A percentile compares a stretch with the other conserved stretches of the same genome.
Evolutionary conservation across 2,797 vertebrate genomes (phyloP).

Genomic region (Dryobates pubescens): DNA sequence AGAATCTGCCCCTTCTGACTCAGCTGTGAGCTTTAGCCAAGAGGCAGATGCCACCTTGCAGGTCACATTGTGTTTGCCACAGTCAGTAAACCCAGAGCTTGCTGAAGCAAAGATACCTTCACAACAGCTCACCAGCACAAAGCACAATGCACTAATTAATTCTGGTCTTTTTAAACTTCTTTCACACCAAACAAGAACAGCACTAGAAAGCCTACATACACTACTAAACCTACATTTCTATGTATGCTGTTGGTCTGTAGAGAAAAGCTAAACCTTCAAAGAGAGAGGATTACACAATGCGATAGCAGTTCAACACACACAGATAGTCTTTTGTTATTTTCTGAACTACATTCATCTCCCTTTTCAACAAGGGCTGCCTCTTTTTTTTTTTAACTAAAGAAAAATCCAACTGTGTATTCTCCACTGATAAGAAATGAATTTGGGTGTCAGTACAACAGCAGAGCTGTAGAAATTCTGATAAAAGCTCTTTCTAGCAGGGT

Average conservation of each 20-base stretch:
- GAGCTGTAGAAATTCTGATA: constrained; percentile 28
- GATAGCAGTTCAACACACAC: constrained; percentile 43
- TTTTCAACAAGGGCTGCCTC: not conserved
- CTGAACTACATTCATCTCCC: constrained; percentile 50
- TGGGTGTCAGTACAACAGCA: constrained; percentile 15
- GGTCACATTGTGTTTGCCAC: rapidly evolving
- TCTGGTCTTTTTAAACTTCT: not conserved
- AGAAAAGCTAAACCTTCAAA: constrained; percentile 44
- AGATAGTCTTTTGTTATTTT: constrained; percentile 56
- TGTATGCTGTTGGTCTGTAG: not conserved
- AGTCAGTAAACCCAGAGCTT: not conserved
- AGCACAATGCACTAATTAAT: not conserved
- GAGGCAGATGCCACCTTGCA: not conserved
- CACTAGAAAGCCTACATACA: not conserved
- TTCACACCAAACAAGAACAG: not conserved
- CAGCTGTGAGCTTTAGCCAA: not conserved
- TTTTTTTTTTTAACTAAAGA: not conserved
- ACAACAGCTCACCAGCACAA: not conserved
- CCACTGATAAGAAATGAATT: constrained; percentile 39
- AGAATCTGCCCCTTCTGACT: not conserved
- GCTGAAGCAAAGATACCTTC: not conserved
- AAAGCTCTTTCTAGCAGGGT: not conserved
- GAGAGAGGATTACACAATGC: constrained; percentile 36
- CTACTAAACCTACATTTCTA: constrained; percentile 15
- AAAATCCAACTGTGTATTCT: constrained; percentile 44